A percentile compares a stretch with the other conserved stretches of the same genome.
Evolutionary conservation across 2,113 vertebrate species (phyloP).

Genomic region (Paralichthys olivaceus): DNA sequence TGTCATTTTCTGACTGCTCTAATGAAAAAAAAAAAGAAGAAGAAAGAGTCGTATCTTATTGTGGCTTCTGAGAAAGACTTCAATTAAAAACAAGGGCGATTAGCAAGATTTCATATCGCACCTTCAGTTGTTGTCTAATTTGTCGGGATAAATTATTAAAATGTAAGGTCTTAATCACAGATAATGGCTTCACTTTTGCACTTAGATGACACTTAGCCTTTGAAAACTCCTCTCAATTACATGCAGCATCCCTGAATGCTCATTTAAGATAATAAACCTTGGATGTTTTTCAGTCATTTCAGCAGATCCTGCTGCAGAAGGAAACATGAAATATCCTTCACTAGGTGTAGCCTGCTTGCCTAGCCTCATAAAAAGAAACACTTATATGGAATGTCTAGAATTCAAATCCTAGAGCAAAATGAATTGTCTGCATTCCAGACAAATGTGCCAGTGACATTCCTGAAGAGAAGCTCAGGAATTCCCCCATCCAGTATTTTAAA

Average conservation of each 20-base stretch:
- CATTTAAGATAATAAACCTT: slow-evolving; percentile 25
- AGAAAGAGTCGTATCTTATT: slow-evolving; percentile 22
- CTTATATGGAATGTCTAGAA: slow-evolving; percentile 38
- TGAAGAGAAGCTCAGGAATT: slow-evolving; percentile 63
- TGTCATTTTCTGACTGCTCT: slow-evolving; percentile 35
- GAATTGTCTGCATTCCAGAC: slow-evolving; percentile 65
- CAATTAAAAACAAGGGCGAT: slow-evolving; percentile 23
- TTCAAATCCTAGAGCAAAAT: slow-evolving; percentile 56
- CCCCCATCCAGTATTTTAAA: slow-evolving; percentile 58
- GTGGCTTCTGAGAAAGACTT: slow-evolving; percentile 17
- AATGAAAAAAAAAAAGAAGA: not conserved
- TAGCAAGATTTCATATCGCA: slow-evolving; percentile 11
- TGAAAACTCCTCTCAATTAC: slow-evolving; percentile 26
- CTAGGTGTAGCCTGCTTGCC: not conserved
- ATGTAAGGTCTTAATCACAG: slow-evolving; percentile 29
- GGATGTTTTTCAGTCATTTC: slow-evolving; percentile 16
- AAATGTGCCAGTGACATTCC: slow-evolving; percentile 62
- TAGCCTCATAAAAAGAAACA: slow-evolving; percentile 23
- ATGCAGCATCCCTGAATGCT: slow-evolving; percentile 1
- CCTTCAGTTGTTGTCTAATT: slow-evolving; percentile 26
- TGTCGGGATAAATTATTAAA: slow-evolving; percentile 22
- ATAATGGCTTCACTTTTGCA: slow-evolving; percentile 19
- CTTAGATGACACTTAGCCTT: slow-evolving; percentile 27
- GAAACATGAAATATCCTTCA: slow-evolving; percentile 1
- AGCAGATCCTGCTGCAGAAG: slow-evolving; percentile 19